Base-by-base conservation (phyloP, 2,113 vertebrate genomes). In the Anthoscopus minutus region DNA sequence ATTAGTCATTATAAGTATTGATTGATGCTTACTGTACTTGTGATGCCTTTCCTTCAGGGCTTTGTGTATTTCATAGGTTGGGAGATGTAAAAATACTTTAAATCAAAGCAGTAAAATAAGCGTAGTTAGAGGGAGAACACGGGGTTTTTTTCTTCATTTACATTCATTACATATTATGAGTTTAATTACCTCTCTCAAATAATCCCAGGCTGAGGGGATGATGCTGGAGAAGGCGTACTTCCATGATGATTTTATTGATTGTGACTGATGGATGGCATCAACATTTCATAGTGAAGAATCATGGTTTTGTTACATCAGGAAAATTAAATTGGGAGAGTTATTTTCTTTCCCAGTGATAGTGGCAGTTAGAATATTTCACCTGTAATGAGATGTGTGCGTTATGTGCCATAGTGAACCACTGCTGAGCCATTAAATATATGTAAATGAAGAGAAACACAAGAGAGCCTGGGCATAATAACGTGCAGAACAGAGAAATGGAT, bases 341-440 rank as follows among this genome's bases (percentile, higher is more conserved):
- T 98, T 98, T 97, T 98, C 98, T 98, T 98, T 98, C 98, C 98
- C 98, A 98, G 98, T 98, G 98, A 99, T 98, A 98, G 98, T 98
- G 98, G 98, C 98, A 98, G 98, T 98, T 97, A 98, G 98, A 99
- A 99, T 99, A 99, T 99, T 99, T 99, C 98, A 99, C 98, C 99
- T 99, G 99, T 99, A 98, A 98, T 97, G 98, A 98, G 98, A 98
- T 97, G 98, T 98, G 98, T 98, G 98, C 98, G 98, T 98, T 98
- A 98, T 98, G 98, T 98, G 99, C 98, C 98, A 98, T 98, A 98
- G 98, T 98, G 98, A 99, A 98, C 98, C 98, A 98, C 99, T 98
- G 99, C 98, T 98, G 98, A 99, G 99, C 99, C 99, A 99, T 99
- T 99, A 99, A 99, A 99, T 99, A 99, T 99, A 99, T 99, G 99